Base-by-base conservation (phyloP, 1,140 invertebrate species). In the Drosophila tani region DNA sequence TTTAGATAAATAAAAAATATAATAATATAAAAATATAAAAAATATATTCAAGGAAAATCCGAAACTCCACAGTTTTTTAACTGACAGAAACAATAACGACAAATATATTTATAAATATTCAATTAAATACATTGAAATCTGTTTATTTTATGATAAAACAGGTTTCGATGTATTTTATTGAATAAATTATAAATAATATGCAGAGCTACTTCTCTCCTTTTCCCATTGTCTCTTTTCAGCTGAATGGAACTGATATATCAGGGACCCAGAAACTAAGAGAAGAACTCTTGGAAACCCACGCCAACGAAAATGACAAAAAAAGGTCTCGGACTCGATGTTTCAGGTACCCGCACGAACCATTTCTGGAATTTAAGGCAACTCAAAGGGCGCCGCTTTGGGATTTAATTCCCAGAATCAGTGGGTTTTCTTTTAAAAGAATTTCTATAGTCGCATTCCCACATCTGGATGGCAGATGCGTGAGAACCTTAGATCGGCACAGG, bases 381-480 rank as follows among this genome's bases (percentile, higher is more conserved):
- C 56, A 68, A 76, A 69, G 38, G 47, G 32, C 17, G 47, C 75
- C 75, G 74, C 43, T 9, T 38, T 24, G 14, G 45, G 17, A 70
- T 49, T 19, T 24, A 5, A 11, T 77, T 77, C 75, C 24, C 12
- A 24, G 74, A 69, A 77, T 62, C 12, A n/a, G 45, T 71, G 45
- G 53, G 35, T 40, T 69, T 66, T 70, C 27, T 40, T 12, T 51
- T 50, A 24, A 38, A 71, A 21, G 24, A 21, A 58, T 24, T 41
- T 40, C 66, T 11, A 41, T 32, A 38, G 46, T 29, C 55, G 43
- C 45, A 59, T 71, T 59, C 38, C 69, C 41, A 51, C 35, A 73
- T 73, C 53, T 73, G 14, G 69, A 35, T 60, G 64, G 32, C 67
- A 73, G 68, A 73, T 73, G 69, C 67, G 53, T 73, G 69, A 45